Evolutionary conservation across 2,797 vertebrate genomes (phyloP), one percentile per base, ranked within the genome.

Genomic region (Knipowitschia caucasica): DNA sequence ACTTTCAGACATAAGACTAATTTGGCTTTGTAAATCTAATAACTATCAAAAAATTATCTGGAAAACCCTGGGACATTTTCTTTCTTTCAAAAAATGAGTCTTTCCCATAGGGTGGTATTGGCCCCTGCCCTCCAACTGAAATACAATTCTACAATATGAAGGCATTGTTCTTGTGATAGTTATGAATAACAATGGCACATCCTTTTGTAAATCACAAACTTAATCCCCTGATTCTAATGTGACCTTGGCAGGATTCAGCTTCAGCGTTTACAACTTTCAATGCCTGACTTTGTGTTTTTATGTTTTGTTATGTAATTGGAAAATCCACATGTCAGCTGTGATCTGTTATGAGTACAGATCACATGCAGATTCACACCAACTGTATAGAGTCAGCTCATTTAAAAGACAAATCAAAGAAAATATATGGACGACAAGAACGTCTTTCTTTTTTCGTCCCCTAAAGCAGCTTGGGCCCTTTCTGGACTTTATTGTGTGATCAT

Each of bases 201-300:
- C 52, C 23, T 60, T 23, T 45, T 3, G 17, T 20, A 29, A 33
- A 62, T 64, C n/a, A n/a, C n/a, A 72, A 76, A 69, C 73, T 38
- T 68, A 74, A 76, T 74, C 75, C 42, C 6, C 34, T 73, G 54
- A 75, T 56, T 42, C 59, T 20, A 14, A 62, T 25, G 42, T 75
- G 51, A 60, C 50, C 62, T 65, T 11, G 1, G 54, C 7, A 14
- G 55, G 4, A 43, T 44, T 59, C 55, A 56, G 21, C 0, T 24
- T 40, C 9, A 1, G 11, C 23, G 20, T 12, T 23, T 23, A 9
- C 0, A 18, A 17, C 2, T 18, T 36, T 39, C 6, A 10, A 18
- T 30, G 27, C 26, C 7, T 30, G 44, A 17, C 9, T 29, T 46
- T 39, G 1, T 4, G 11, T 39, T 39, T 21, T 20, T 11, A 29